Base-by-base conservation (phyloP, 2,113 vertebrate genomes). In the Corvus moneduloides region DNA sequence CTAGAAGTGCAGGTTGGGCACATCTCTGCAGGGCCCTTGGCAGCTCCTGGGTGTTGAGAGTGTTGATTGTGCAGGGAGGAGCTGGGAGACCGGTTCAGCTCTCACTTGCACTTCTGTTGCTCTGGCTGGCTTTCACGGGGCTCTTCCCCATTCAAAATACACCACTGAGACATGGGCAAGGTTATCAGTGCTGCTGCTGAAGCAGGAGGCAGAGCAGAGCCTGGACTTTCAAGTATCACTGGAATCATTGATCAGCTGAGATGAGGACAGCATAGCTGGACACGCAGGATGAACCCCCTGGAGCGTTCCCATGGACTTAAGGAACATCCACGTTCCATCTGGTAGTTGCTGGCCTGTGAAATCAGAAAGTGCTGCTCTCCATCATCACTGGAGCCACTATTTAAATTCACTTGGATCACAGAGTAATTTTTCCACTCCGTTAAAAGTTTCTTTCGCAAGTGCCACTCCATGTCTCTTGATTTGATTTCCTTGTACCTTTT, bases 401-500 rank as follows among this genome's bases (percentile, higher is more conserved):
- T 89, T 44, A 94, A 91, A 97, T 97, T 93, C 81, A 73, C 75
- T 96, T 89, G 92, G 84, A 95, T 94, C 67, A 51, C 77, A 82
- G 86, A 93, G 87, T 94, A 89, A 94, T 97, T 94, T 97, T 93
- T 91, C 95, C 92, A 91, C 80, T 84, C 94, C 55, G 84, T 77
- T 96, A 84, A 81, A 97, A 94, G 92, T 96, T 95, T 75, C 89
- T 83, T 93, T 94, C 0, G 22, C 94, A 95, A 97, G 93, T 97
- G 87, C 96, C 96, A 94, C 94, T 97, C 95, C 94, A 94, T 82
- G 94, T 94, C 94, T 97, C 93, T 96, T 97, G 97, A 97, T 97
- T 97, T 96, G 96, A 96, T 97, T 97, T 97, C 89, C 96, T 94
- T 97, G 95, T 96, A 96, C 96, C 93, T 97, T 97, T 97, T 95